phyloP scores from a whole-genome alignment of 1,140 invertebrate genomes.

The Eupristina koningsbergeri region DNA sequence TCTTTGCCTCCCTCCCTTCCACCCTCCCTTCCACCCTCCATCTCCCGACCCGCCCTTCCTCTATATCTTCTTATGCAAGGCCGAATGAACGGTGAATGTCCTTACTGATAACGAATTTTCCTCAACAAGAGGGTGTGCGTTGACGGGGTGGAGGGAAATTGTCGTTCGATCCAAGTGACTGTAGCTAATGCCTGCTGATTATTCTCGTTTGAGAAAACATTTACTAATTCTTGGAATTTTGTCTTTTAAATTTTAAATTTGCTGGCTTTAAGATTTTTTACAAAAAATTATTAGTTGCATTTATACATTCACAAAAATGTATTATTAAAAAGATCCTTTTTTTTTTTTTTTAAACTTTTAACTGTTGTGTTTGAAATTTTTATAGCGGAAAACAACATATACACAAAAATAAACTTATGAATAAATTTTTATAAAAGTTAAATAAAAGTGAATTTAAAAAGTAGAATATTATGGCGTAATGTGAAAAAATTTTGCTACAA shows the following conservation, averaged over 20 bases:
- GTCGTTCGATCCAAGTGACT: constrained; percentile 23
- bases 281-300: too few species aligned
- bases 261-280: background rate
- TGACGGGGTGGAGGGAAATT: background rate
- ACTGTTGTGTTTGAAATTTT: too few species aligned
- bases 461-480: too few species aligned
- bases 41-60: background rate
- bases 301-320: too few species aligned
- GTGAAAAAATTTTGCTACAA: too few species aligned
- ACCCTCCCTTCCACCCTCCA: background rate
- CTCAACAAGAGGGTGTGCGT: background rate
- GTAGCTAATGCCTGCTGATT: constrained; percentile 15
- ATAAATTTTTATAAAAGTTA: too few species aligned
- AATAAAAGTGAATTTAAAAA: too few species aligned
- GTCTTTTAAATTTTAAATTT: background rate
- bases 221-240: background rate
- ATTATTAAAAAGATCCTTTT: too few species aligned
- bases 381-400: too few species aligned
- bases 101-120: constrained; percentile 43
- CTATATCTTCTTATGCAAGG: background rate
- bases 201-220: background rate
- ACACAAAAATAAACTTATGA: too few species aligned
- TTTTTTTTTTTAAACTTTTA: too few species aligned
- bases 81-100: constrained; percentile 36
- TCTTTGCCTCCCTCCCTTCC: background rate